Evolutionary conservation across 2,113 vertebrate genomes (phyloP).

Genomic region (Cromileptes altivelis): DNA sequence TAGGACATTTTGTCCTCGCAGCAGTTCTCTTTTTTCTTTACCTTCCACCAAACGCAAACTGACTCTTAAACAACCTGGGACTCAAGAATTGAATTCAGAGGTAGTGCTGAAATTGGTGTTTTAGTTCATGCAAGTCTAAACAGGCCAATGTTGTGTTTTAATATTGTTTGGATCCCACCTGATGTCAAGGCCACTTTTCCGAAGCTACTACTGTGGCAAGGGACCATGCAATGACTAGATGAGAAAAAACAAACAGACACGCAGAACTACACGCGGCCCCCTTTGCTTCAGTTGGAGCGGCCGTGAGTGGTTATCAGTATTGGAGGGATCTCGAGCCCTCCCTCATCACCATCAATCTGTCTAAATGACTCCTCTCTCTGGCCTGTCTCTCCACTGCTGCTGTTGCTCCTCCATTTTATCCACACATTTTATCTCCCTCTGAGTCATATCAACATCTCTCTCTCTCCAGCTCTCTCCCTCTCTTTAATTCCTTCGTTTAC

Average conservation of each 20-base stretch:
- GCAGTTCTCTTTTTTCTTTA: conserved; percentile 16
- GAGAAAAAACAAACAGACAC: background rate
- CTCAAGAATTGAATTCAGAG: conserved; percentile 31
- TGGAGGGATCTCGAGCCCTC: conserved; percentile 59
- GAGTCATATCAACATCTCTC: conserved; percentile 37
- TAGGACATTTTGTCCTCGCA: conserved; percentile 17
- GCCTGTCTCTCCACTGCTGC: conserved; percentile 31
- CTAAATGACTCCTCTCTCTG: conserved; percentile 60
- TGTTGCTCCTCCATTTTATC: conserved; percentile 36
- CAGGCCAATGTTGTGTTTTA: conserved; percentile 38
- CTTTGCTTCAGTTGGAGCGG: conserved; percentile 43
- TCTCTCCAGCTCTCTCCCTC: background rate
- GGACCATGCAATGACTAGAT: conserved; percentile 23
- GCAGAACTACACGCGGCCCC: conserved; percentile 16
- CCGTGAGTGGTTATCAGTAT: conserved; percentile 63
- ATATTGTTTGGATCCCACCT: conserved; percentile 47
- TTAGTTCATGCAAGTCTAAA: conserved; percentile 50
- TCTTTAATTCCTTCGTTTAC: conserved; percentile 49
- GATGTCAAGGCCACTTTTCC: conserved; percentile 41
- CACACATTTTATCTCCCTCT: conserved; percentile 44
- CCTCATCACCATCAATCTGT: conserved; percentile 75
- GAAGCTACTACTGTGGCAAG: conserved; percentile 10
- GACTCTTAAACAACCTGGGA: conserved; percentile 26
- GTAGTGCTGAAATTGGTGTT: conserved; percentile 37
- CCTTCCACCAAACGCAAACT: conserved; percentile 10